Percentiles rank a stretch among this genome's conserved stretches.
These are phyloP conservation scores for Megaceryle alcyon DNA, from an alignment of 2,797 vertebrate genomes.

Conservation along the genomic window DNA sequence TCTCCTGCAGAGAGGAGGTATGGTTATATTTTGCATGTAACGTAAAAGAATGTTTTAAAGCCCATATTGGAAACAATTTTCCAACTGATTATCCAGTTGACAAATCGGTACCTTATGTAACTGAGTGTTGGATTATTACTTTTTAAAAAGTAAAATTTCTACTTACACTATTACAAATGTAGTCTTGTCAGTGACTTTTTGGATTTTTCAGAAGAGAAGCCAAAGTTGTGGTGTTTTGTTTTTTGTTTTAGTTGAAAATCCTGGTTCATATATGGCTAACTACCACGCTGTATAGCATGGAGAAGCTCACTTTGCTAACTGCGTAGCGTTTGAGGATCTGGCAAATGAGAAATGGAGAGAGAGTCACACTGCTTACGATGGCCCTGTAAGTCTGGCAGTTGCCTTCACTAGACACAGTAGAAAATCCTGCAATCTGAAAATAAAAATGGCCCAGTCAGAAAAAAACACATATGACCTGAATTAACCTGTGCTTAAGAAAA, in stretches of 20 bases:
- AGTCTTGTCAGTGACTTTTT: conserved; percentile 70
- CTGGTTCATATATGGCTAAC: conserved; percentile 45
- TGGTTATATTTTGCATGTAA: conserved; percentile 69
- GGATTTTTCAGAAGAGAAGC: conserved; percentile 57
- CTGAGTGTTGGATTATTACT: conserved; percentile 68
- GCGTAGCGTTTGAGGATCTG: conserved; percentile 53
- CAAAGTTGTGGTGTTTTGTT: conserved; percentile 29
- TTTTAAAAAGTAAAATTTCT: conserved; percentile 75
- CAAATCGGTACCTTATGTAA: conserved; percentile 71
- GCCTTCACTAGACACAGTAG: conserved; percentile 60
- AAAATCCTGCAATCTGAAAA: conserved; percentile 43
- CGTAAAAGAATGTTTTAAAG: conserved; percentile 66
- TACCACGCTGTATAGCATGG: conserved; percentile 45
- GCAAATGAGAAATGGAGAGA: conserved; percentile 51
- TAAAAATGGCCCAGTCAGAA: conserved; percentile 46
- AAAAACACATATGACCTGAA: conserved; percentile 50
- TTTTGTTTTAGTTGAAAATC: conserved; percentile 46
- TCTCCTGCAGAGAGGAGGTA: conserved; percentile 57
- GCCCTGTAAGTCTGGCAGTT: conserved; percentile 60
- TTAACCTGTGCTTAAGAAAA: conserved; percentile 56
- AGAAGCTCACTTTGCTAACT: conserved; percentile 53
- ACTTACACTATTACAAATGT: conserved; percentile 56
- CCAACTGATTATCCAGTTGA: conserved; percentile 78
- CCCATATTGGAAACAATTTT: conserved; percentile 73
- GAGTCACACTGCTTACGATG: conserved; percentile 39